Evolutionary conservation across 1,140 invertebrate genomes (phyloP), one percentile per base, ranked within the genome.

Genomic region (Drosophila elegans): DNA sequence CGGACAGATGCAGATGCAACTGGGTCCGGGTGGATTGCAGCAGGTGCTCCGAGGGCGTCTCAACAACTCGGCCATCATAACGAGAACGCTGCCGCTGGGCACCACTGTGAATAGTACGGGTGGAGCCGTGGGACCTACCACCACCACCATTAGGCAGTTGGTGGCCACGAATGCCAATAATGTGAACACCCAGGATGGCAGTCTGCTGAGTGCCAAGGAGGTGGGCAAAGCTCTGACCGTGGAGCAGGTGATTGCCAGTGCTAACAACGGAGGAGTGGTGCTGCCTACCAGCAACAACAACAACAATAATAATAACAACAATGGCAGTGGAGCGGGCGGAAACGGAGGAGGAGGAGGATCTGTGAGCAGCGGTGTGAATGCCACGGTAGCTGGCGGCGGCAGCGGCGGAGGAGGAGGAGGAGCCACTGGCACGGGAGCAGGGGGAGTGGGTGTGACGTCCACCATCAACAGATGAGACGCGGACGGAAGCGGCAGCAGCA

Each of bases 401-500:
- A 54, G 63, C 10, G 59, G 16, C 16, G 16, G 16, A 21, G 16
- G 59, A 39, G 72, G 59, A 39, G 72, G 36, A 5, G 29, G 9
- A 39, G 41, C 12, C 3, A 2, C 41, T 29, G 73, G 48, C 7
- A 41, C 34, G 1, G 74, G 69, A 36, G 46, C 49, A 1, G 61
- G 49, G 36, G 61, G 52, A 48, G 60, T 59, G 9, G 63, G 67
- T 36, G 77, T 83, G 13, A 81, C 84, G 52, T 76, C 90, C 44
- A 86, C 85, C 46, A 90, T 91, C 72, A 91, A 91, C 57, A 91
- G 90, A 91, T 91, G 90, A 91, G 90, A 91, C 77, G 62, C 73
- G 82, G 80, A 78, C n/a, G 66, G 44, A 48, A 61, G 49, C 67
- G 86, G 90, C 80, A 55, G 36, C 55, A 73, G 34, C 61, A 91